These are phyloP conservation scores for Drosophila hamatofila DNA, from an alignment of 2,888 invertebrate species.

Conservation along the genomic window DNA sequence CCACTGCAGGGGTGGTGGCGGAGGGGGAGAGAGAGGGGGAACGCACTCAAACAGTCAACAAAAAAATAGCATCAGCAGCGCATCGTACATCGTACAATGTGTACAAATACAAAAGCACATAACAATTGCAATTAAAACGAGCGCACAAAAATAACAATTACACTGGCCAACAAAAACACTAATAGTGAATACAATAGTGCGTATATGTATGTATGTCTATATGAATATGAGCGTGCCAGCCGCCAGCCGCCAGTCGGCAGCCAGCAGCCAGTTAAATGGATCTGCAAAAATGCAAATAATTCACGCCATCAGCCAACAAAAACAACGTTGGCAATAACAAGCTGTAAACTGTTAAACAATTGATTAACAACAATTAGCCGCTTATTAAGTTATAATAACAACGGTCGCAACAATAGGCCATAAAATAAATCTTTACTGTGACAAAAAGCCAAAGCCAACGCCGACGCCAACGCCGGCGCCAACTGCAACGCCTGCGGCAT, in stretches of 20 bases:
- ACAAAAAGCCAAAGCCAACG: constrained; percentile 48
- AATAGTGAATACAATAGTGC: constrained; percentile 21
- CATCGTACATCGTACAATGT: constrained; percentile 37
- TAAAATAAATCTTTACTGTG: constrained; percentile 55
- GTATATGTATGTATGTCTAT: neutral
- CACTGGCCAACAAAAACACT: constrained; percentile 50
- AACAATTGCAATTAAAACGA: constrained; percentile 77
- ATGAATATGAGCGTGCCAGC: neutral
- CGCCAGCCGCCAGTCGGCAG: neutral
- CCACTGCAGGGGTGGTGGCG: neutral
- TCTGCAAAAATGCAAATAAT: constrained; percentile 72
- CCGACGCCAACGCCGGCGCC: constrained; percentile 3
- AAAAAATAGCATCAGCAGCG: constrained; percentile 35
- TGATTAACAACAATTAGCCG: constrained; percentile 84
- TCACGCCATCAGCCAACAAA: constrained; percentile 44
- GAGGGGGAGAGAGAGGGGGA: too few species aligned
- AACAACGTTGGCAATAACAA: constrained; percentile 52
- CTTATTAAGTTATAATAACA: constrained; percentile 81
- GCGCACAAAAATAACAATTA: constrained; percentile 59
- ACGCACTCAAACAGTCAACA: constrained; percentile 3
- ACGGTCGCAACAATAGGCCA: constrained; percentile 55
- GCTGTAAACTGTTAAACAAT: constrained; percentile 83
- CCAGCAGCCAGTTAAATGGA: constrained; percentile 37
- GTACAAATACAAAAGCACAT: constrained; percentile 41
- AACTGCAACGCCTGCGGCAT: constrained; percentile 5